Base-by-base conservation (phyloP, 2,888 invertebrate genomes). In the Zhengitettix transpicula region DNA sequence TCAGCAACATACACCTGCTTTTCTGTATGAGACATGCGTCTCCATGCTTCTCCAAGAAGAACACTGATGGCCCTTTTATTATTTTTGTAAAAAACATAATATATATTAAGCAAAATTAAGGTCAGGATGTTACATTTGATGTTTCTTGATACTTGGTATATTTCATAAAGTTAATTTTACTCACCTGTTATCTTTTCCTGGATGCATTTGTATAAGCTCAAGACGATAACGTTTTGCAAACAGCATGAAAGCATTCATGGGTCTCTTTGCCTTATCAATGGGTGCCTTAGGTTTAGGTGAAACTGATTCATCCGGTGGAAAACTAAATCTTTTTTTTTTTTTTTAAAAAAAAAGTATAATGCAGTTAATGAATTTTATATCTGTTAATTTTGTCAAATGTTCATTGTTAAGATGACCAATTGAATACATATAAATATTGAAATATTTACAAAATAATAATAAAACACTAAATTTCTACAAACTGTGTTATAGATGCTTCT, bases 201-300 rank as follows among this genome's bases (percentile, higher is more conserved):
- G 77, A 67, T 72, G 73, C 63, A 71, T 69, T 63, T 76, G 75
- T 47, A 75, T 77, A 54, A 75, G 71, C 62, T 74, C 73, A 10
- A 75, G 68, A 15, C 77, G 67, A 63, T 72, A 71, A 56, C 72
- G 71, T 66, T 77, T 74, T 17, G 78, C 77, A 70, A 75, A 77
- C 59, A 78, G 67, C 71, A 78, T 73, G 67, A 77, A 78, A 1
- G 75, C 77, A 67, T 78, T 78, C 77, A 77, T 77, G n/a, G 78
- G 78, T 52, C 76, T 65, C 63, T 75, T 74, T 16, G 74, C 69
- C 64, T 72, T 72, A 51, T 65, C 65, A 9, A 28, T 58, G 40
- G 58, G 62, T 15, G 61, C 51, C 9, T 60, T 42, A n/a, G 60
- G 60, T 16, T 54, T 59, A 15, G 61, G 56, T 5, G 56, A 52